Evolutionary conservation across 2,888 invertebrate genomes (phyloP), one percentile per base, ranked within the genome.

Genomic region (Caenorhabditis macrosperma): DNA sequence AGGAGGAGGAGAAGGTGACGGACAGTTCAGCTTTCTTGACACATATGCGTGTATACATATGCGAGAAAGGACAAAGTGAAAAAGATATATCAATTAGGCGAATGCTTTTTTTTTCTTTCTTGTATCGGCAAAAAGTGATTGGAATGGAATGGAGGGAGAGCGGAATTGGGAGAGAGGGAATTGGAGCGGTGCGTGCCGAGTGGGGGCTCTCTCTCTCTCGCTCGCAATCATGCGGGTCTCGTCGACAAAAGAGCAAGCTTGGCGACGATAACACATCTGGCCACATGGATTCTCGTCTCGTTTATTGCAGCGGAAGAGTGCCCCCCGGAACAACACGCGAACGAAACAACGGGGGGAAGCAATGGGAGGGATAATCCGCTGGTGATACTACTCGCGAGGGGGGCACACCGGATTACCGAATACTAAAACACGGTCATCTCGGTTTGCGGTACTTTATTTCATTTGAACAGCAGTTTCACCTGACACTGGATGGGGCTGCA

Each of bases 231-330:
- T 44, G 44, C 44, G 44, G n/a, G 44, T 44, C 44, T 2, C n/a
- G 5, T 17, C 44, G 44, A 44, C 44, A 44, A 44, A 17, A 44
- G 44, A n/a, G 20, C 44, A n/a, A 44, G 44, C 44, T 44, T 9
- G 33, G 57, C 46, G 46, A 57, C 55, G 67, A 67, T 67, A 67
- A 57, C 67, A 48, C 67, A 55, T 55, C 55, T 59, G 68, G 68
- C 54, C 68, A 68, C 48, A 68, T 55, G 35, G 57, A 68, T 59
- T 48, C 20, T 64, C n/a, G n/a, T n/a, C n/a, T n/a, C n/a, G 68
- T 68, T 68, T 68, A 68, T 68, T 68, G 68, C 57, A 59, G 33
- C 17, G 44, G 44, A n/a, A 44, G 17, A n/a, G 38, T 15, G 35
- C 55, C 26, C 52, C 55, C 41, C 22, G 7, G 26, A n/a, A 12